phyloP scores from a whole-genome alignment of 2,797 vertebrate species.

The Siniperca undulata region DNA sequence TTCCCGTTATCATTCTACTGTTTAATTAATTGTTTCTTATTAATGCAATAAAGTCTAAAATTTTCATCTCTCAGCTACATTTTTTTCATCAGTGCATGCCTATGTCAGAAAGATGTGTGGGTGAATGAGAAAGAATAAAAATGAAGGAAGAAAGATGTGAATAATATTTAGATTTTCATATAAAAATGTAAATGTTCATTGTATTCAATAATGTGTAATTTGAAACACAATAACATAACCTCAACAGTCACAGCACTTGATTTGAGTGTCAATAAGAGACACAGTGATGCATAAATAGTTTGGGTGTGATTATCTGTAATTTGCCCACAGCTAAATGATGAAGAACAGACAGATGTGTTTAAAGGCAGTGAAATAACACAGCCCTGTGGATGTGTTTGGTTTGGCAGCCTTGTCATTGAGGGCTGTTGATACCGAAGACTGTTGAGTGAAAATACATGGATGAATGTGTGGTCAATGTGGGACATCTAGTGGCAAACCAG shows the following conservation, averaged over 20 bases:
- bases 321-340: slow-evolving; percentile 51
- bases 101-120: slow-evolving; percentile 13
- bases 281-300: slow-evolving; percentile 47
- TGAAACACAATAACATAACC: slow-evolving; percentile 35
- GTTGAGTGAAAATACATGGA: too few species aligned
- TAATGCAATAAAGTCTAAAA: not conserved
- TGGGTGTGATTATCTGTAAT: slow-evolving; percentile 57
- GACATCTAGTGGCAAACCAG: slow-evolving; percentile 76
- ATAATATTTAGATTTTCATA: slow-evolving; percentile 19
- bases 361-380: slow-evolving; percentile 51
- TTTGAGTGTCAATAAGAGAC: slow-evolving; percentile 54
- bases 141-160: slow-evolving; percentile 6
- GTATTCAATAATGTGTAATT: slow-evolving; percentile 35
- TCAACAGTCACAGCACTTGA: slow-evolving; percentile 50
- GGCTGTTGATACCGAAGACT: not conserved
- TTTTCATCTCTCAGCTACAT: not conserved
- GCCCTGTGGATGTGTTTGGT: slow-evolving; percentile 58
- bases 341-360: slow-evolving; percentile 53
- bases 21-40: slow-evolving; percentile 12
- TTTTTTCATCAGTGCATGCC: not conserved
- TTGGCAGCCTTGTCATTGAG: slow-evolving; percentile 18
- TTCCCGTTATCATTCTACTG: not conserved
- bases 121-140: not conserved
- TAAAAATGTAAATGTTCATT: slow-evolving; percentile 31
- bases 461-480: slow-evolving; percentile 49